Evolutionary conservation across 2,797 vertebrate genomes (phyloP), one percentile per base, ranked within the genome.

Genomic region (Odontamblyopus rebecca): DNA sequence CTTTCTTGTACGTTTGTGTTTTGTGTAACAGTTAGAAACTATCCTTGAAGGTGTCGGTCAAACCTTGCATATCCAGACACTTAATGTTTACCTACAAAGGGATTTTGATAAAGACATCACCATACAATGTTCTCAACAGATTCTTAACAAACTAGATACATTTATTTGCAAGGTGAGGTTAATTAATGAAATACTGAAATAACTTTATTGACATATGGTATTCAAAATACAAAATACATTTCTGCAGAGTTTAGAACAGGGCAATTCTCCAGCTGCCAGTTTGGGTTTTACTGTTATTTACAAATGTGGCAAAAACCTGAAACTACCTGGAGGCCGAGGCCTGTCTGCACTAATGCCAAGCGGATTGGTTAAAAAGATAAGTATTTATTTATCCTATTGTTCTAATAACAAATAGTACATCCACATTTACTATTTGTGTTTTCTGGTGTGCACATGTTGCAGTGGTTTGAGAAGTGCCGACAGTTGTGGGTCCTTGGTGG

Each of bases 331-430:
- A 75, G 89, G 92, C 83, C 81, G 86, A 72, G 96, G 96, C 56
- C 78, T 98, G 48, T 50, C 84, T 74, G 89, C 86, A 63, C 83
- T 97, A 87, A 91, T 97, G 61, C 88, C 90, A 68, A 92, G 95
- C 16, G 96, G 95, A 27, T 92, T 98, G 81, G 83, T 97, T 69
- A 89, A 91, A 89, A 99, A 95, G 98, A 99, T 99, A 94, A 97
- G 98, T 97, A 90, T 85, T 76, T 97, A 90, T 85, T 75, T 59
- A 16, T 57, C 0, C 9, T 41, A 23, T 13, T 64, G 13, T 74
- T 54, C 8, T 68, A 54, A 0, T 30, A 32, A 16, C 27, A 61
- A 51, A 54, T 48, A 1, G 6, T 1, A 67, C 4, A 6, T 6
- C 48, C 5, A 27, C 53, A 18, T 69, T 19, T 68, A 2, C 60